Base-by-base conservation (phyloP, 2,888 invertebrate species). In the Fragum sueziense region DNA sequence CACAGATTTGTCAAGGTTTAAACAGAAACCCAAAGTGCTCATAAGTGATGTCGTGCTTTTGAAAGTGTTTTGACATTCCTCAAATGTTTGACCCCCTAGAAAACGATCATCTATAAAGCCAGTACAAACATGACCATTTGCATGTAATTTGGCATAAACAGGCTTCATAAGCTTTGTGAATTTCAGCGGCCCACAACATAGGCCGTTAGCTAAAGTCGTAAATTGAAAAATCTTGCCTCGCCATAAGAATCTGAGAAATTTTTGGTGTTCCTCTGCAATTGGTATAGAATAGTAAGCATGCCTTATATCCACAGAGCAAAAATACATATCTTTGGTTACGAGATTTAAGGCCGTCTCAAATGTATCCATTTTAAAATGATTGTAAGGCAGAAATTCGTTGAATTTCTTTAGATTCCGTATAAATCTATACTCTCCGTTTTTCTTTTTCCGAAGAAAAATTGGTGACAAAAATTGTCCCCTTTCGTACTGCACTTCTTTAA, bases 381-480 rank as follows among this genome's bases (percentile, higher is more conserved):
- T n/a, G n/a, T n/a, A n/a, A n/a, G n/a, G n/a, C n/a, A n/a, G n/a
- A n/a, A n/a, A n/a, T n/a, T n/a, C n/a, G n/a, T n/a, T n/a, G n/a
- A n/a, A n/a, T n/a, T n/a, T n/a, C n/a, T n/a, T n/a, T n/a, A n/a
- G n/a, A n/a, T n/a, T n/a, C n/a, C 20, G 7, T 17, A 59, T 59
- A 20, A 59, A 2, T 27, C 25, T 59, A 6, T 59, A 9, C 29
- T 2, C 59, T 25, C 59, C 11, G 25, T 59, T 59, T 59, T 59
- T 59, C 11, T 59, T 59, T 6, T 59, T 59, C 11, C 11, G 22
- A n/a, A 59, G 29, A 59, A 59, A 4, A 22, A 4, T 59, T 2
- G 59, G 59, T 59, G 2, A 59, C 59, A 59, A 59, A 59, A 59
- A 59, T 59, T 59, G 59, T 2, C 59, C 59, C 1, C n/a, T 9